Conservation (phyloP, 2,113 vertebrate species). For the Phasianus colchicus region DNA sequence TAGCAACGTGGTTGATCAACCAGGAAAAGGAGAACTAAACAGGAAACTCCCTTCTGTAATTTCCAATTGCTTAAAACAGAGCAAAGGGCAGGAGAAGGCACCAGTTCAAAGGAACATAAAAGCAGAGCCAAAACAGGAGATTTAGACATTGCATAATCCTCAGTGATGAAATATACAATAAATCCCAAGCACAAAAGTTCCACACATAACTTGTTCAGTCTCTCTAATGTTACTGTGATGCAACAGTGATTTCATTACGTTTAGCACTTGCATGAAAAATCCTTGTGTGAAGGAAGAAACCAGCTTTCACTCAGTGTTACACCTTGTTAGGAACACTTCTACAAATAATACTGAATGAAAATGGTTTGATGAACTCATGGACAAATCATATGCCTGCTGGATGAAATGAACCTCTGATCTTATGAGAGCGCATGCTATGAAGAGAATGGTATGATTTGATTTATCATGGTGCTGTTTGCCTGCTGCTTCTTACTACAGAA, state of each 20-base stretch:
- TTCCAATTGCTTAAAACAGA: slow-evolving; percentile 2
- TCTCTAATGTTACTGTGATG: not conserved
- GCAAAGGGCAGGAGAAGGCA: not conserved
- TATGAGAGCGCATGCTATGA: not conserved
- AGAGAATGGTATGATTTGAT: not conserved
- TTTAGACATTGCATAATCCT: not conserved
- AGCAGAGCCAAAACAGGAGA: not conserved
- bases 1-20: not conserved
- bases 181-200: not conserved
- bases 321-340: not conserved
- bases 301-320: not conserved
- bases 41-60: slow-evolving; percentile 33
- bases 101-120: not conserved
- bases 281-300: not conserved
- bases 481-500: not conserved
- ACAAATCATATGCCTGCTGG: not conserved
- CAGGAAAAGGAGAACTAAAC: not conserved
- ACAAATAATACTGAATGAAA: not conserved
- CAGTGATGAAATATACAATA: not conserved
- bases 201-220: slow-evolving; percentile 1
- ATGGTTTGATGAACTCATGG: not conserved
- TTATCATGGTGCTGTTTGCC: not conserved
- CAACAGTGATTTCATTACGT: not conserved
- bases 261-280: not conserved
- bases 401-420: not conserved